Evolutionary conservation across 2,888 invertebrate species (phyloP).

Genomic region (Ferrisia virgata): DNA sequence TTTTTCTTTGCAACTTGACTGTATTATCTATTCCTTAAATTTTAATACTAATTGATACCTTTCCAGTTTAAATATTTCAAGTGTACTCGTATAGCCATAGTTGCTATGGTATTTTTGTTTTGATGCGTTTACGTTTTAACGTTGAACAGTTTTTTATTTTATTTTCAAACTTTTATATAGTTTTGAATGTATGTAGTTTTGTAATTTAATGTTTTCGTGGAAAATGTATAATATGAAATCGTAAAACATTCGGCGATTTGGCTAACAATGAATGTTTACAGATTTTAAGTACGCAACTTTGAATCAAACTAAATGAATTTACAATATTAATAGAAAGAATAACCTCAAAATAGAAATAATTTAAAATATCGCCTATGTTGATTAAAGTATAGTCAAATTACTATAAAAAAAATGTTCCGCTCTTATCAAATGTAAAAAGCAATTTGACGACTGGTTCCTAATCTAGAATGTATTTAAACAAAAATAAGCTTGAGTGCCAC

Average conservation of each 20-base stretch:
- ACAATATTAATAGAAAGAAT: not conserved
- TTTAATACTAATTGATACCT: slow-evolving; percentile 8
- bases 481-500: too few relatives aligned
- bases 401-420: too few relatives aligned
- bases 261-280: not conserved
- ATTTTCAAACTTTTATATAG: not conserved
- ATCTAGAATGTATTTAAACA: too few relatives aligned
- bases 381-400: too few relatives aligned
- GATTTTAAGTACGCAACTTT: not conserved
- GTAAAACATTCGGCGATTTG: not conserved
- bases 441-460: too few relatives aligned
- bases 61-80: slow-evolving; percentile 7
- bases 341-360: not conserved
- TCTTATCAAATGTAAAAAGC: too few relatives aligned
- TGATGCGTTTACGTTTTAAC: not conserved
- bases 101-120: slow-evolving; percentile 26
- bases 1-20: not conserved
- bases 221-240: not conserved
- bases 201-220: not conserved
- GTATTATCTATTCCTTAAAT: not conserved
- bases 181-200: not conserved
- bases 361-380: too few relatives aligned
- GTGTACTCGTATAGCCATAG: not conserved
- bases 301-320: not conserved
- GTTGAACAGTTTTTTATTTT: not conserved